A percentile compares a stretch with the other conserved stretches of the same genome.
Conservation (phyloP, 2,113 vertebrate species). For the Pipra filicauda region DNA sequence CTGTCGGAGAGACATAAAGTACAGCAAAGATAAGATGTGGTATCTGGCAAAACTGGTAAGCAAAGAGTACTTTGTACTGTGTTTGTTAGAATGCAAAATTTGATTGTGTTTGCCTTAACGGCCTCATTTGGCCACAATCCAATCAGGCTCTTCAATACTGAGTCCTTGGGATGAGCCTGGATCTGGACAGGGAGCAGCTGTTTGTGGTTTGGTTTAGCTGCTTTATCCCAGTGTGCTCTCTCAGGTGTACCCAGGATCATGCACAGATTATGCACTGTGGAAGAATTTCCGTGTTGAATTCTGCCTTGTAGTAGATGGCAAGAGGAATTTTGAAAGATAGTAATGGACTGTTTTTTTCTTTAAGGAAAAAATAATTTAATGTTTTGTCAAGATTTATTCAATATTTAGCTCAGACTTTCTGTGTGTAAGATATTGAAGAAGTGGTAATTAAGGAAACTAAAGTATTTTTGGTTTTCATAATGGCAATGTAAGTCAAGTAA, state of each 20-base stretch:
- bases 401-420: background rate
- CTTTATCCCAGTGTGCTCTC: background rate
- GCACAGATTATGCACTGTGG: background rate
- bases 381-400: background rate
- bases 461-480: background rate
- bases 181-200: background rate
- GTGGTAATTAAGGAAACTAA: background rate
- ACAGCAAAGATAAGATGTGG: slow-evolving; percentile 99
- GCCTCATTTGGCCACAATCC: background rate
- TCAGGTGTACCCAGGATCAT: background rate
- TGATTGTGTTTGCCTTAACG: background rate
- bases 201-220: background rate
- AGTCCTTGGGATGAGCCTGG: background rate
- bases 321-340: background rate
- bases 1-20: slow-evolving; percentile 92
- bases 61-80: background rate
- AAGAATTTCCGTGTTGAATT: background rate
- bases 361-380: background rate
- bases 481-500: background rate
- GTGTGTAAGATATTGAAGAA: background rate
- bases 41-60: slow-evolving; percentile 95
- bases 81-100: background rate
- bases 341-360: background rate
- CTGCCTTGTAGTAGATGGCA: background rate
- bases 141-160: background rate